Evolutionary conservation across 2,113 vertebrate genomes (phyloP).

Genomic region (Gorsachius goisagi): DNA sequence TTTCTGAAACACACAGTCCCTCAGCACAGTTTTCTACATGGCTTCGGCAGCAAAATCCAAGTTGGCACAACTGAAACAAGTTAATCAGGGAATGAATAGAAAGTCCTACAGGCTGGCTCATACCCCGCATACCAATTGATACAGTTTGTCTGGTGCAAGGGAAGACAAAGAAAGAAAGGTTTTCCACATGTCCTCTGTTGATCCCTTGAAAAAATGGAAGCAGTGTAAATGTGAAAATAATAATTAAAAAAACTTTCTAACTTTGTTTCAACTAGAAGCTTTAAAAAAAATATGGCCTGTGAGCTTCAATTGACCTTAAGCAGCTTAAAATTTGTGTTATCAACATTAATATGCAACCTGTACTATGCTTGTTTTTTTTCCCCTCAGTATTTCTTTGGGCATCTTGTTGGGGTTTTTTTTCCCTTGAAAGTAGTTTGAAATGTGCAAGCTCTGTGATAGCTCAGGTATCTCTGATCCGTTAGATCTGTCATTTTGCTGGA

Average conservation of each 20-base stretch:
- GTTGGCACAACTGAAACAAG: not conserved
- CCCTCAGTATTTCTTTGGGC: not conserved
- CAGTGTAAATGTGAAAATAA: not conserved
- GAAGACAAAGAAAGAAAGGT: not conserved
- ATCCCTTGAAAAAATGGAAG: not conserved
- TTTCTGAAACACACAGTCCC: not conserved
- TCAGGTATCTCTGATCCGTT: not conserved
- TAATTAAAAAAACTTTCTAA: not conserved
- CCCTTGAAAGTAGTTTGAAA: not conserved
- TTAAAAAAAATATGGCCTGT: not conserved
- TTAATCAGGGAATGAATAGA: not conserved
- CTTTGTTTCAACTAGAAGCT: not conserved
- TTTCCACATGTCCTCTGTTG: not conserved
- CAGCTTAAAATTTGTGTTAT: not conserved
- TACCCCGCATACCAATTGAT: not conserved
- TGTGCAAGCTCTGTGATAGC: not conserved
- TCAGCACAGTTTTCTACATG: not conserved
- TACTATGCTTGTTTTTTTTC: accelerated
- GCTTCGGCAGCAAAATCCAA: not conserved
- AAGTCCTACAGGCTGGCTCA: not conserved
- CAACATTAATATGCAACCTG: not conserved
- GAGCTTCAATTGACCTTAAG: not conserved
- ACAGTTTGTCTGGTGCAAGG: not conserved
- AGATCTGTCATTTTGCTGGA: not conserved
- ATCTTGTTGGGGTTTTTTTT: not conserved